Evolutionary conservation across 2,888 invertebrate species (phyloP).

Genomic region (Caenorhabditis sp.): DNA sequence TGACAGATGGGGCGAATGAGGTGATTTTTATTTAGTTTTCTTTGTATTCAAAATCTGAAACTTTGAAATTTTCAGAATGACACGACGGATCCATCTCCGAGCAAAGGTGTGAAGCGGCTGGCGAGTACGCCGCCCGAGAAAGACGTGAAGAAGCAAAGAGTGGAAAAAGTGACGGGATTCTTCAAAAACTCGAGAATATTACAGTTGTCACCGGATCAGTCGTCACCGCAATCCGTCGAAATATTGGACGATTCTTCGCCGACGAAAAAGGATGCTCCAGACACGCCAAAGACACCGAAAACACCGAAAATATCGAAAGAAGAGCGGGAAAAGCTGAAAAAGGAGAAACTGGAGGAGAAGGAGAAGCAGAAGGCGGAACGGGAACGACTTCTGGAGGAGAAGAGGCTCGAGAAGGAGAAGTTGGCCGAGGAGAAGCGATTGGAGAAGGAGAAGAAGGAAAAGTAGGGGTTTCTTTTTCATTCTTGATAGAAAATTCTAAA

Average conservation of each 20-base stretch:
- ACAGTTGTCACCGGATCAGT: constrained; percentile 19
- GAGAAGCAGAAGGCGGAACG: constrained; percentile 44
- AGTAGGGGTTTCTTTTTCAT: constrained; percentile 40
- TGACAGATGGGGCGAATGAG: constrained; percentile 31
- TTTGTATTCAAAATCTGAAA: neutral
- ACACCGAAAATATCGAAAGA: constrained; percentile 58
- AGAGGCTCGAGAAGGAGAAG: constrained; percentile 67
- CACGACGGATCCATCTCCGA: constrained; percentile 6
- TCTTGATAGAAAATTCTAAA: neutral
- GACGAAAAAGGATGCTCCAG: constrained; percentile 11
- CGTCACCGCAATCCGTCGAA: constrained; percentile 9
- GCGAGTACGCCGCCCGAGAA: constrained; percentile 39
- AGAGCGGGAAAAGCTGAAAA: constrained; percentile 55
- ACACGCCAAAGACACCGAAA: constrained; percentile 58
- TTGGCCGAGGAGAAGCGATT: constrained; percentile 67
- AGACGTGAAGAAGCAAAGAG: constrained; percentile 51
- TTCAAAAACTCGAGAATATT: neutral
- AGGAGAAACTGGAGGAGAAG: constrained; percentile 52
- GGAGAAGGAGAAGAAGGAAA: constrained; percentile 71
- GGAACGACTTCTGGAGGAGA: constrained; percentile 55
- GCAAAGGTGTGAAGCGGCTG: constrained; percentile 51
- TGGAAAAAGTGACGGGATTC: neutral
- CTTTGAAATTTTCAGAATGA: constrained; percentile 33
- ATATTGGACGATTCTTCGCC: constrained; percentile 20
- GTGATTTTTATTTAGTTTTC: too few relatives aligned